Conservation (phyloP, 2,888 invertebrate species). For the Erebia epiphron region DNA sequence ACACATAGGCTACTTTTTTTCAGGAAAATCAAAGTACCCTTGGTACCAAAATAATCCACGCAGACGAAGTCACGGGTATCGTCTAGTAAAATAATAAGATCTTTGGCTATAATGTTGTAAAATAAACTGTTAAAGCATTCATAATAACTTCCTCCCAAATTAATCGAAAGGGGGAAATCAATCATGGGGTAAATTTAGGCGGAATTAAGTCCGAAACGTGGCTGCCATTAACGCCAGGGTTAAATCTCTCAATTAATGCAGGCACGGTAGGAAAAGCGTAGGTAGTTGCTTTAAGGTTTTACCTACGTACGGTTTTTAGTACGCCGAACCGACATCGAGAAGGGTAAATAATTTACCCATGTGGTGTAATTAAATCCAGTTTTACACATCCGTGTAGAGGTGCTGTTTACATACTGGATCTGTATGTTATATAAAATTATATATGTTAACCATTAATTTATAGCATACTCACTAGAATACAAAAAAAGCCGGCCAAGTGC, state of each 20-base stretch:
- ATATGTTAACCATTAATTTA: too few relatives aligned
- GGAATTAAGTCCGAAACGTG: constrained; percentile 13
- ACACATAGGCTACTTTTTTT: too few relatives aligned
- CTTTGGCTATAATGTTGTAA: background rate
- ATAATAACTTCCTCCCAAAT: constrained; percentile 1
- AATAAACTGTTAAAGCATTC: background rate
- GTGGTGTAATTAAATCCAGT: constrained; percentile 8
- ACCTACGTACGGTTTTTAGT: constrained; percentile 9
- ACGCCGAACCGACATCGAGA: constrained; percentile 7
- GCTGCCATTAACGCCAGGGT: constrained; percentile 18
- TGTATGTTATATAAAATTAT: background rate
- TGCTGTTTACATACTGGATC: background rate
- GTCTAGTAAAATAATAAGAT: too few relatives aligned
- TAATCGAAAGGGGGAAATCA: constrained; percentile 13
- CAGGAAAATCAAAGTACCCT: too few relatives aligned
- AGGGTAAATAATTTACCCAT: constrained; percentile 5
- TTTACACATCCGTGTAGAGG: constrained; percentile 1
- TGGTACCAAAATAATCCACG: too few relatives aligned
- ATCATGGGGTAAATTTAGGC: constrained; percentile 19
- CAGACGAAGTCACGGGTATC: too few relatives aligned
- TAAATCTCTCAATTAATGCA: constrained; percentile 19
- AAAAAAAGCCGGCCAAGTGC: too few relatives aligned
- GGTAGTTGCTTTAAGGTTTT: constrained; percentile 18
- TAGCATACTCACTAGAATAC: too few relatives aligned
- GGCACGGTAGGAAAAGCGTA: constrained; percentile 13